phyloP scores from a whole-genome alignment of 2,797 vertebrate genomes.

The Nannoperca obscura region DNA sequence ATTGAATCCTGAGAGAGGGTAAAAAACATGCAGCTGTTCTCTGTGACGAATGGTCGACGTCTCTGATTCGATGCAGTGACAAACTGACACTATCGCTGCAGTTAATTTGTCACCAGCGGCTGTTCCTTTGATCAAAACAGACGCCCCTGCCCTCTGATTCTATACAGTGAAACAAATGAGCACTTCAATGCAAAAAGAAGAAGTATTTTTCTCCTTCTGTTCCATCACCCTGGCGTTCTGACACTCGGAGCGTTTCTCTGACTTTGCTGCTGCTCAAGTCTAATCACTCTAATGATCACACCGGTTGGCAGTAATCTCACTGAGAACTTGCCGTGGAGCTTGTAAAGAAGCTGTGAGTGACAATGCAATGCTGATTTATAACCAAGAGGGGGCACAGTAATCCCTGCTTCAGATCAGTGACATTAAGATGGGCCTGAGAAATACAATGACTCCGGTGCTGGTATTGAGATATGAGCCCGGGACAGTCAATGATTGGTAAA shows the following conservation, averaged over 20 bases:
- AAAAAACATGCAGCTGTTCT: slow-evolving; percentile 15
- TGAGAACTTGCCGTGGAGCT: slow-evolving; percentile 24
- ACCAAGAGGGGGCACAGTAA: slow-evolving; percentile 79
- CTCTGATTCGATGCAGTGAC: slow-evolving; percentile 47
- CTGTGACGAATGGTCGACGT: slow-evolving; percentile 58
- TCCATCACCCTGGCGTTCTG: background rate
- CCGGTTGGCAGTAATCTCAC: slow-evolving; percentile 3
- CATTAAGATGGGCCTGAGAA: background rate
- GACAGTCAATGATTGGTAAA: background rate
- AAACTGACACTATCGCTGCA: slow-evolving; percentile 65
- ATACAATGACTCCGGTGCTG: slow-evolving; percentile 5
- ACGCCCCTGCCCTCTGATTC: slow-evolving; percentile 19
- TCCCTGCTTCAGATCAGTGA: slow-evolving; percentile 57
- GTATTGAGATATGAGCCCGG: slow-evolving; percentile 6
- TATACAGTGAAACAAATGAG: slow-evolving; percentile 28
- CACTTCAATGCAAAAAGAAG: slow-evolving; percentile 35
- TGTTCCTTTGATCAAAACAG: slow-evolving; percentile 47
- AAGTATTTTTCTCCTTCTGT: background rate
- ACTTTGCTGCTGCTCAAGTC: background rate
- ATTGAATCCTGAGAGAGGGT: slow-evolving; percentile 37
- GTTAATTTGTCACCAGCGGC: slow-evolving; percentile 63
- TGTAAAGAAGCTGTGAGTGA: slow-evolving; percentile 35
- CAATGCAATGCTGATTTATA: slow-evolving; percentile 46
- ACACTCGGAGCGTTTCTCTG: slow-evolving; percentile 6
- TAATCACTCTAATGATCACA: slow-evolving; percentile 48